Percentiles rank a stretch among this genome's conserved stretches.
Evolutionary conservation across 1,140 invertebrate species (phyloP).

Genomic region (Helicoverpa zea): DNA sequence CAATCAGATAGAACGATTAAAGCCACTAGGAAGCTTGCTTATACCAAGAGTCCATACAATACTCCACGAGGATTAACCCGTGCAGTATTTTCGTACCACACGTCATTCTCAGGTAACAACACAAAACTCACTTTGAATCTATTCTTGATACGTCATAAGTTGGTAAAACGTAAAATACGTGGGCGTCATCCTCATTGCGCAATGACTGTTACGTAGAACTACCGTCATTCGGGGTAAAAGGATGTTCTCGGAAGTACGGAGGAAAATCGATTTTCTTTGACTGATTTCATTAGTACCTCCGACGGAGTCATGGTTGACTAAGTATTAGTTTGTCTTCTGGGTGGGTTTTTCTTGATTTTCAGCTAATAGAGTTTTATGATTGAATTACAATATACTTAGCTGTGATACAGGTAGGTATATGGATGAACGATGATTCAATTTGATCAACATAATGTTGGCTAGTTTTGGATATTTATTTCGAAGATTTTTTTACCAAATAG

Average conservation of each 20-base stretch:
- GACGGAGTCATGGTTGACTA: slow-evolving; percentile 22
- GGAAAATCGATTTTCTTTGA: slow-evolving; percentile 41
- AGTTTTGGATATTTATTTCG: too few species aligned
- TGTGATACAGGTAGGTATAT: neutral
- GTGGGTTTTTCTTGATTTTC: slow-evolving; percentile 29
- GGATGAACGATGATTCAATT: too few species aligned
- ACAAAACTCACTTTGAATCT: neutral
- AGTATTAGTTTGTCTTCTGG: neutral
- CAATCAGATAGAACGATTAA: too few species aligned
- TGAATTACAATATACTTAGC: neutral
- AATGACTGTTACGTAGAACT: slow-evolving; percentile 1
- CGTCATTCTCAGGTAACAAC: slow-evolving; percentile 1
- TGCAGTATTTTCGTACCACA: neutral
- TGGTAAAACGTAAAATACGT: neutral
- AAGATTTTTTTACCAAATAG: too few species aligned
- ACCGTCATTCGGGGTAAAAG: neutral
- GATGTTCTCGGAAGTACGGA: slow-evolving; percentile 8
- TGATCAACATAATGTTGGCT: too few species aligned
- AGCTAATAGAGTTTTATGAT: too few species aligned
- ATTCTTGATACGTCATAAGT: slow-evolving; percentile 1
- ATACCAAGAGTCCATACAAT: too few species aligned
- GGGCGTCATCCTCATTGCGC: slow-evolving; percentile 1
- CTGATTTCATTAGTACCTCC: slow-evolving; percentile 3
- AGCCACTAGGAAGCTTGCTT: neutral
- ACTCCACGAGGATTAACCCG: too few species aligned